Conservation (phyloP, 2,888 invertebrate genomes). For the Oasisia sp. region DNA sequence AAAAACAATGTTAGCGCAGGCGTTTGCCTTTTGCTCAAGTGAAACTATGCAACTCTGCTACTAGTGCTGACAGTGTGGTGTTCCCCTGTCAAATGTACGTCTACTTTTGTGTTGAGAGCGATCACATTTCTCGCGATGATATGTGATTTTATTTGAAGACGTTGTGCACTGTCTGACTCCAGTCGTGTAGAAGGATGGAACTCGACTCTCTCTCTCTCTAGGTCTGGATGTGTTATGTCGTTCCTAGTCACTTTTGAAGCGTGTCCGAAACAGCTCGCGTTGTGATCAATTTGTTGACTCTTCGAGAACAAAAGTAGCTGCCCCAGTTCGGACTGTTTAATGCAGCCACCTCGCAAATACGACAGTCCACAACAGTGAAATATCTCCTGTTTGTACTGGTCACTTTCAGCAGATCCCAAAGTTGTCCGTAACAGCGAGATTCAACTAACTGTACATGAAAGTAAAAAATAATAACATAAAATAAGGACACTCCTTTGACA, state of each 20-base stretch:
- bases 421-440: no score
- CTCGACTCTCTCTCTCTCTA: background rate
- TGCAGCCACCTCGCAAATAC: background rate
- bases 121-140: background rate
- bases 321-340: background rate
- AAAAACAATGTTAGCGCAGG: no score
- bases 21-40: no score
- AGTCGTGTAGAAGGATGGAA: background rate
- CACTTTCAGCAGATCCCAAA: no score
- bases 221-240: background rate
- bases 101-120: background rate
- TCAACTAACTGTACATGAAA: no score
- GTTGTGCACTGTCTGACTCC: background rate
- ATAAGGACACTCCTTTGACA: no score
- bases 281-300: background rate
- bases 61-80: background rate
- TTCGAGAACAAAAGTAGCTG: background rate
- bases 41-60: no score
- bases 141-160: background rate
- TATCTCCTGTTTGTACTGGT: no score
- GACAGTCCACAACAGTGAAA: no score
- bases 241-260: background rate
- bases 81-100: background rate
- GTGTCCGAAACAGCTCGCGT: background rate
- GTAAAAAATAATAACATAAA: no score